phyloP scores from a whole-genome alignment of 2,797 vertebrate genomes.

The Danio jaintianensis region DNA sequence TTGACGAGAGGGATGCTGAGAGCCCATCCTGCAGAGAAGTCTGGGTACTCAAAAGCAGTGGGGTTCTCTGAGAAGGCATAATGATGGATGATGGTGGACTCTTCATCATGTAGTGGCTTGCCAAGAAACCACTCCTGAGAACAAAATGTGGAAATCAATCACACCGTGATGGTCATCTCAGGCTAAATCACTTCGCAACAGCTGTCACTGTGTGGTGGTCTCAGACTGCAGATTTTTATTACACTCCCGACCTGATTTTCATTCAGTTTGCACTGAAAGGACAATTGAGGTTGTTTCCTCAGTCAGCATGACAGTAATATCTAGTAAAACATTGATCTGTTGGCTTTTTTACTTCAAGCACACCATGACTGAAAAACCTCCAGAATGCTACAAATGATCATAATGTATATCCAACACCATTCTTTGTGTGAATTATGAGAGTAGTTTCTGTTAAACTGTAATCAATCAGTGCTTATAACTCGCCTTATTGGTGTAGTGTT shows the following conservation, averaged over 20 bases:
- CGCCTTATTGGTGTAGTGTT: no score
- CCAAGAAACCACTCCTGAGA: slow-evolving; percentile 95
- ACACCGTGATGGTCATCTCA: slow-evolving; percentile 1
- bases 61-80: slow-evolving; percentile 98
- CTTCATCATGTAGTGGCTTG: slow-evolving; percentile 90
- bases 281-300: background rate
- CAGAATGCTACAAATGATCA: no score
- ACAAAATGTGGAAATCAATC: slow-evolving; percentile 41
- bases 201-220: background rate
- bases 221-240: background rate
- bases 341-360: no score
- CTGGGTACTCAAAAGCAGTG: slow-evolving; percentile 90
- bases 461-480: no score
- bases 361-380: no score
- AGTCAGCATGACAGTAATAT: background rate
- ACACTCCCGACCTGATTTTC: background rate
- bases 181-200: background rate
- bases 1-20: slow-evolving; percentile 90
- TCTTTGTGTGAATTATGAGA: no score
- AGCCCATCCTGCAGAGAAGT: slow-evolving; percentile 94
- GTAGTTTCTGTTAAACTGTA: no score
- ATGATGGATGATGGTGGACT: slow-evolving; percentile 98
- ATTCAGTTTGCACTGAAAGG: background rate
- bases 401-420: no score
- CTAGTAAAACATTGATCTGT: background rate